Base-by-base conservation (phyloP, 2,113 vertebrate species). In the Sterrhoptilus dennistouni region DNA sequence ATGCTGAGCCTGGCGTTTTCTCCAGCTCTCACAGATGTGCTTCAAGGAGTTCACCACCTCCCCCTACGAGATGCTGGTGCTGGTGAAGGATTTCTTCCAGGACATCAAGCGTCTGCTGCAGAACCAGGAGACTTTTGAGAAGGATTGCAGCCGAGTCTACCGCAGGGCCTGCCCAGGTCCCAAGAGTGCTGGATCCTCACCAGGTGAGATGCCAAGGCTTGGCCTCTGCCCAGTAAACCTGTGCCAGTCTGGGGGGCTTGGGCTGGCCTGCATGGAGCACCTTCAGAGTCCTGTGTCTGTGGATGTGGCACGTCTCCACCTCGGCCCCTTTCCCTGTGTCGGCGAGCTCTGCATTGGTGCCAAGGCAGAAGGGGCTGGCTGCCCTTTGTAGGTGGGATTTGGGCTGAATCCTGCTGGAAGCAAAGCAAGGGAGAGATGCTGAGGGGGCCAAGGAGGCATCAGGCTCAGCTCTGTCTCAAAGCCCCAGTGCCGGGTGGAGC, bases 1-100 rank as follows among this genome's bases (percentile, higher is more conserved):
- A 18, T 8, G 57, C 83, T 93, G 79, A 36, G 19, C 35, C 40
- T 2, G 15, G 6, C 3, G 53, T 31, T 93, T 69, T 59, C 33
- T 64, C 22, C 89, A 95, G 86, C 81, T 95, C 64, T 97, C 92
- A 1, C 82, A 98, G 93, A 88, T 59, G 84, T 98, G 98, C 64
- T 80, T 97, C 4, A 90, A 95, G 72, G 95, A 90, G 75, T 98
- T 97, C 91, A 68, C 79, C 61, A 96, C 97, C 64, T 97, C 96
- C 12, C 97, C 98, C 4, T 91, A 97, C 0, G 81, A 97, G 94
- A 94, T 98, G 89, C 95, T 98, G 87, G 80, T 97, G 83, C 96
- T 96, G 94, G 97, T 98, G 89, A 98, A 97, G 60, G 63, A 96
- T 18, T 97, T 98, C 61, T 98, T 98, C 93, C 95, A 93, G 24